Base-by-base conservation (phyloP, 2,888 invertebrate genomes). In the Coecobrya sp. region DNA sequence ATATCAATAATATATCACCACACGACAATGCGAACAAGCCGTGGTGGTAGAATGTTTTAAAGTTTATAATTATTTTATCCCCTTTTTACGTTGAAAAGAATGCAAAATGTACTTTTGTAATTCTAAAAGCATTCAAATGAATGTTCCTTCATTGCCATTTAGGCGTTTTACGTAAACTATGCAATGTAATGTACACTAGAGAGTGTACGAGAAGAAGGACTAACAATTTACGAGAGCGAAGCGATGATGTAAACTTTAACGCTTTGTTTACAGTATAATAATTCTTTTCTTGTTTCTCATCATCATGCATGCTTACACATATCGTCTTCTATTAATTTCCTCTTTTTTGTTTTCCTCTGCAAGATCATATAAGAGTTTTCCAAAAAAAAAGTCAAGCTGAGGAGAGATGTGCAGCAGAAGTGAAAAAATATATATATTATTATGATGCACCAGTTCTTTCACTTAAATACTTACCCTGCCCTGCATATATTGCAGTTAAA, bases 361-460 rank as follows among this genome's bases (percentile, higher is more conserved):
- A 36, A 36, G 36, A 36, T 36, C 36, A 36, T 36, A 36, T 7
- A 36, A 36, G 36, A 49, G 49, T 42, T 4, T 42, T 42, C 42
- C 55, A 59, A 59, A 22, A n/a, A 70, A 36, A 70, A 30, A 27
- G 68, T 0, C 49, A 25, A 68, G 68, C n/a, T 49, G 85, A 85
- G 49, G 68, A 85, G 85, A 85, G 85, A 85, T 85, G 85, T 70
- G 49, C 68, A 68, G 7, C 85, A 85, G 85, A 68, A 68, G 68
- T 27, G 30, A 65, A 85, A 7, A 49, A 55, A 55, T 2, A 55
- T 55, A 55, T 55, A 55, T 49, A 49, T 49, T 49, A n/a, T 62
- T 3, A 62, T 22, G 42, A 84, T 62, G 62, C 42, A 84, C 19
- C 42, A 82, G n/a, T 55, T 30, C 27, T 81, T 25, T 19, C 42